Base-by-base conservation (phyloP, 2,797 vertebrate genomes). In the Paratrypauchen microcephalus region DNA sequence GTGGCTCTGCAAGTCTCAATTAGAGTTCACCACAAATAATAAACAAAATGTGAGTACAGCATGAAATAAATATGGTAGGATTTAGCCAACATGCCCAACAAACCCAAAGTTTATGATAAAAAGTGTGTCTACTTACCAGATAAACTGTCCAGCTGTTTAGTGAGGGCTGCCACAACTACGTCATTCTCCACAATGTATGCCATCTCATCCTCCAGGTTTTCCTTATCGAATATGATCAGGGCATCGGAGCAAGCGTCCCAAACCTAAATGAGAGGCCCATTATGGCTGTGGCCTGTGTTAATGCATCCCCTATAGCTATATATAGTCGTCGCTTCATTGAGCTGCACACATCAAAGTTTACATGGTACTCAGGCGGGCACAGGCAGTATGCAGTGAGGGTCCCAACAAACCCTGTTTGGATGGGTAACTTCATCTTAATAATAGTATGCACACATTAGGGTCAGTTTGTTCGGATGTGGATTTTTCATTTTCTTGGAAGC, bases 161-260 rank as follows among this genome's bases (percentile, higher is more conserved):
- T 96, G 80, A 99, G 93, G 0, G 96, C 96, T 5, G 95, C 89
- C 92, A 98, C 94, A 60, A 98, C 89, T 76, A 99, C 84, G 71
- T 98, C 94, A 9, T 99, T 99, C 92, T 99, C 97, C 88, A 99
- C 95, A 23, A 99, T 92, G 84, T 97, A 98, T 8, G 96, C 97
- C 95, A 99, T 97, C 88, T 97, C 96, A 12, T 93, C 92, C 82
- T 95, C 93, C 81, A 98, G 91, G 85, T 96, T 93, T 78, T 97
- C 95, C 91, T 96, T 97, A 94, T 99, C 97, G 74, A 99, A 99
- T 60, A 95, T 92, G 84, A 99, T 98, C 91, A 99, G 92, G 80
- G 97, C 96, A 89, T 99, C 97, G 28, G 98, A 99, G 91, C 97
- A 99, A 87, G 96, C 96, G 71, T 99, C 98, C 98, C 98, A 99